phyloP scores from a whole-genome alignment of 2,113 vertebrate species.

The Apteryx mantelli region DNA sequence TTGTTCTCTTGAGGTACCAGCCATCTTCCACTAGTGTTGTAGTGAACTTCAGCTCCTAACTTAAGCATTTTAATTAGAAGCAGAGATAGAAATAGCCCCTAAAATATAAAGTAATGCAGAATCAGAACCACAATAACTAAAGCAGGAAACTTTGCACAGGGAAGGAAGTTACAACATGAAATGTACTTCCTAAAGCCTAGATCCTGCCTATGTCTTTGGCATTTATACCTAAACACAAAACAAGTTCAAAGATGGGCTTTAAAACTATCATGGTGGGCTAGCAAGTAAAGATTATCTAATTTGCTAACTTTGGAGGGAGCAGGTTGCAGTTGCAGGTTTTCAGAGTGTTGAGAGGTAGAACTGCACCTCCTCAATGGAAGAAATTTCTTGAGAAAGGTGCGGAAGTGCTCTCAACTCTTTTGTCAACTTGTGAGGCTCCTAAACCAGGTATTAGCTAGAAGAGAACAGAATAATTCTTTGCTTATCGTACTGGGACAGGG shows the following conservation, averaged over 20 bases:
- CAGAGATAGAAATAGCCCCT: not conserved
- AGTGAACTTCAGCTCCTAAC: not conserved
- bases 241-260: not conserved
- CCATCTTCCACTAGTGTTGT: not conserved
- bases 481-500: not conserved
- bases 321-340: accelerated
- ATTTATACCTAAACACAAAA: not conserved
- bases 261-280: not conserved
- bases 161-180: not conserved
- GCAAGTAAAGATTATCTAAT: not conserved
- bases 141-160: not conserved
- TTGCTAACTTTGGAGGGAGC: not conserved
- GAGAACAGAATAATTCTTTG: not conserved
- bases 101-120: not conserved
- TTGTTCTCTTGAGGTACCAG: not conserved
- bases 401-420: not conserved
- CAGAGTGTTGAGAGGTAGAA: not conserved
- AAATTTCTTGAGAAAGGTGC: not conserved
- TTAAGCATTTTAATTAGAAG: not conserved
- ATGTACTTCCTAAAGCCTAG: not conserved
- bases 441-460: not conserved
- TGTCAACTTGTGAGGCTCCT: not conserved
- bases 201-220: not conserved
- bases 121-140: not conserved
- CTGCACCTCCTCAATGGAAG: not conserved